These are phyloP conservation scores for Dolichomitus sp. DNA, from an alignment of 2,888 invertebrate genomes.

Conservation along the genomic window DNA sequence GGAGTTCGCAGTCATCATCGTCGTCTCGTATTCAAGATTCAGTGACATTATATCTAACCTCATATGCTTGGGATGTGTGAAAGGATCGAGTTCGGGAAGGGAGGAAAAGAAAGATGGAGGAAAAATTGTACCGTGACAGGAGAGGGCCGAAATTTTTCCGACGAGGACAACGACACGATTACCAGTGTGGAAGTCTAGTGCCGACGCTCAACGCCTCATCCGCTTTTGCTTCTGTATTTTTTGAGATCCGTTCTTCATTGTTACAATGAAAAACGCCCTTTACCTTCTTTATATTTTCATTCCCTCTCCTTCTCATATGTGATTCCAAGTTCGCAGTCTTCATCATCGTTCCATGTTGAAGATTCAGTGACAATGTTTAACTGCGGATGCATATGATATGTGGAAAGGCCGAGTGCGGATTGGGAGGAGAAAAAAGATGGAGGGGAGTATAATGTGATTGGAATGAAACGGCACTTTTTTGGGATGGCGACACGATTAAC, in stretches of 20 bases:
- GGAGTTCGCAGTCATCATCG: constrained; percentile 4
- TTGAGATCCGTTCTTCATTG: no score
- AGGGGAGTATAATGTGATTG: constrained; percentile 4
- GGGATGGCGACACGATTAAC: constrained; percentile 11
- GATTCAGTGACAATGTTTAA: constrained; percentile 43
- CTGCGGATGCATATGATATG: not conserved
- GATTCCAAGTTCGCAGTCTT: not conserved
- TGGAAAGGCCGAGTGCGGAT: not conserved
- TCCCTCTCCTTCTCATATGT: constrained; percentile 17
- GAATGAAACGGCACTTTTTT: not conserved
- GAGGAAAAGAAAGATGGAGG: not conserved
- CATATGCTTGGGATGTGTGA: constrained; percentile 13
- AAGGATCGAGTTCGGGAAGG: not conserved
- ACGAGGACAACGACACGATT: constrained; percentile 6
- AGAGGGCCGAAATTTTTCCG: constrained; percentile 1
- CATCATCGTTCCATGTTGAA: constrained; percentile 9
- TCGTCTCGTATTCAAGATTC: constrained; percentile 33
- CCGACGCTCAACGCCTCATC: no score
- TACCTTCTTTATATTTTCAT: not conserved
- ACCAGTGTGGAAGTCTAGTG: not conserved
- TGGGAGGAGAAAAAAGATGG: not conserved
- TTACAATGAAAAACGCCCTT: no score
- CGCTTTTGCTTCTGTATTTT: no score
- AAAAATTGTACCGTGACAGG: constrained; percentile 5
- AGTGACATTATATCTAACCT: constrained; percentile 39